phyloP scores from a whole-genome alignment of 2,113 vertebrate species.

The Neolamprologus cancellatus region DNA sequence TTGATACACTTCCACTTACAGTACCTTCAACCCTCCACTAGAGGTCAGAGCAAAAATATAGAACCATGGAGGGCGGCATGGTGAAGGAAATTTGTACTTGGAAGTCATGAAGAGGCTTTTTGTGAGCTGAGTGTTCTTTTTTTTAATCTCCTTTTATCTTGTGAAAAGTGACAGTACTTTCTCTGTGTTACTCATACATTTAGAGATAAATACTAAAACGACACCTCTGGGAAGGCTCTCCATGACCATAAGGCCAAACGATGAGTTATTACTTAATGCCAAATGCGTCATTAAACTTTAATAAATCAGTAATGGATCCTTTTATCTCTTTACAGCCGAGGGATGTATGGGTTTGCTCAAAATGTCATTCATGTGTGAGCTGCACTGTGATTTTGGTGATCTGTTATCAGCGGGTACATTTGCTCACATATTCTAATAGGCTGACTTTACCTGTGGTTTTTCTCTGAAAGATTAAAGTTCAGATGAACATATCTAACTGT shows the following conservation, averaged over 20 bases:
- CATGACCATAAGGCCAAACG: background rate
- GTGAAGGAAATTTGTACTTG: background rate
- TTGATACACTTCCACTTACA: background rate
- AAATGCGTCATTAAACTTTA: background rate
- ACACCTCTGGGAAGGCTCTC: background rate
- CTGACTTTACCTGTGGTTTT: background rate
- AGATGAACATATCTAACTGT: background rate
- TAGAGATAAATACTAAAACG: background rate
- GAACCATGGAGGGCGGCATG: background rate
- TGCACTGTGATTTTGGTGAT: background rate
- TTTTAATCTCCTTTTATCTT: background rate
- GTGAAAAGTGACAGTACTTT: background rate
- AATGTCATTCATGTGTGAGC: background rate
- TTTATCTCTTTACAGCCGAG: background rate
- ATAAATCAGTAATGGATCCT: background rate
- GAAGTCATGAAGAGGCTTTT: background rate
- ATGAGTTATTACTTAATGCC: background rate
- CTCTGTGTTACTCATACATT: background rate
- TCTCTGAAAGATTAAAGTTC: background rate
- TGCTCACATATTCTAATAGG: background rate
- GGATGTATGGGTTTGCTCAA: background rate
- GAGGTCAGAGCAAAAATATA: constrained; percentile 41
- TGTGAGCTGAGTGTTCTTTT: background rate
- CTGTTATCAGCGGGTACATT: background rate
- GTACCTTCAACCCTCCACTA: constrained; percentile 13